A percentile compares a stretch with the other conserved stretches of the same genome.
Conservation (phyloP, 2,888 invertebrate species). For the Melipona bicolor region DNA sequence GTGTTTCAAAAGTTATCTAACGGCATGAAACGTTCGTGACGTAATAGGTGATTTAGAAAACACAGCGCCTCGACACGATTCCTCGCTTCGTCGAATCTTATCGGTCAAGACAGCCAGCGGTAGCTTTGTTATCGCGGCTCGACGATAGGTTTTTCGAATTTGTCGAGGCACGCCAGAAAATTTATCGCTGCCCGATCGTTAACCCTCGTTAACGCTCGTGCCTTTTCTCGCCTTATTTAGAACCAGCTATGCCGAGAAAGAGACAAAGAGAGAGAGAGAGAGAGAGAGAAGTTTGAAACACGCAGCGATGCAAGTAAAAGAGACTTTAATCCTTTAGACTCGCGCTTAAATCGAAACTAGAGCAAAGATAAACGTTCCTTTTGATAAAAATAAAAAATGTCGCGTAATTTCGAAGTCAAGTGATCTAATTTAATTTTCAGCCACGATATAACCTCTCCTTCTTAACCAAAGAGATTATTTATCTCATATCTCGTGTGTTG, state of each 20-base stretch:
- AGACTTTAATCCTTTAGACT: constrained; percentile 43
- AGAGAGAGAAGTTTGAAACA: no score
- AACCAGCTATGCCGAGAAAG: not conserved
- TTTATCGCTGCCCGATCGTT: constrained; percentile 52
- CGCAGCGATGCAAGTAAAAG: constrained; percentile 21
- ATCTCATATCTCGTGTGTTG: no score
- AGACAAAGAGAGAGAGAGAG: no score
- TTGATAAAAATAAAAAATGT: no score
- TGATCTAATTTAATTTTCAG: no score
- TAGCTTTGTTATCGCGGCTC: constrained; percentile 20
- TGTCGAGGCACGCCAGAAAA: constrained; percentile 19
- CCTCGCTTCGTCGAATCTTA: constrained; percentile 22
- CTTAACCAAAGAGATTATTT: no score
- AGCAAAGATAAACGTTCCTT: no score
- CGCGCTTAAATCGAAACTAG: no score
- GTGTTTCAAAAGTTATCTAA: no score
- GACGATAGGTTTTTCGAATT: constrained; percentile 25
- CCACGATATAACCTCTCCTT: no score
- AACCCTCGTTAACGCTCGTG: constrained; percentile 36
- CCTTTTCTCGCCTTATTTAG: constrained; percentile 51
- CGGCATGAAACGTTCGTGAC: not conserved
- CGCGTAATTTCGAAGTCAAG: no score
- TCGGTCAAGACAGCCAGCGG: constrained; percentile 19
- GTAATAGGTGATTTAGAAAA: constrained; percentile 15
- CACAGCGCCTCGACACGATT: not conserved